Evolutionary conservation across 37 sponge, comb jelly and placozoan genomes (phyloP), one percentile per base, ranked within the genome.

Genomic region (Ephydatia muelleri): DNA sequence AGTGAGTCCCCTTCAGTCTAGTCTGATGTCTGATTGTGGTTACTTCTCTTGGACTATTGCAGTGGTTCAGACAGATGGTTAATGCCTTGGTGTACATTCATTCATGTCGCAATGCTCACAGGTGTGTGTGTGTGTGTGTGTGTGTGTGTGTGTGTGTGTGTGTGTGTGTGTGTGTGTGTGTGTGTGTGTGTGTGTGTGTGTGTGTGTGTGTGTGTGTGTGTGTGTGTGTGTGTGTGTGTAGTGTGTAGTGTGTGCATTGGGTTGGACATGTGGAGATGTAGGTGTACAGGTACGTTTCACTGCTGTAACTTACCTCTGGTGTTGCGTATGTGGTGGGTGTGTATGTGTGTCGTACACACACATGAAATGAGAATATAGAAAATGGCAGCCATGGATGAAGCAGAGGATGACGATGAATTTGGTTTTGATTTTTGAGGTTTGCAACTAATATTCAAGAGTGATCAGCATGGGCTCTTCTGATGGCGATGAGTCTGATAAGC

Each of bases 141-240:
- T 57, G 57, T 57, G 57, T 57, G 57, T 14, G 9, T 5, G 57
- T 57, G 16, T 57, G 57, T 57, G 16, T 11, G 57, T 57, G 57
- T 57, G 57, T 57, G 19, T 57, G 6, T 57, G 57, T 57, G 57
- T 57, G 19, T 57, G 19, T 57, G 19, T 57, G 57, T 57, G 57
- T 57, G 57, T 57, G 57, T 57, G 57, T 57, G 57, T 57, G 57
- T 57, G 57, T 57, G 57, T 57, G 57, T 57, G 57, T 57, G 57
- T 57, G 57, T 57, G 57, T 57, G 57, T 57, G 57, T 57, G 57
- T 57, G 57, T 57, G 57, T 57, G 57, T 57, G 57, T 57, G 57
- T 57, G 57, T 57, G 57, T 57, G 57, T 57, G 57, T 57, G 57
- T 57, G 57, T 57, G 47, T 43, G 47, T 43, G 47, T 43, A 8